These are phyloP conservation scores for Meles meles DNA, from an alignment of 2,113 vertebrate species.

Conservation along the genomic window DNA sequence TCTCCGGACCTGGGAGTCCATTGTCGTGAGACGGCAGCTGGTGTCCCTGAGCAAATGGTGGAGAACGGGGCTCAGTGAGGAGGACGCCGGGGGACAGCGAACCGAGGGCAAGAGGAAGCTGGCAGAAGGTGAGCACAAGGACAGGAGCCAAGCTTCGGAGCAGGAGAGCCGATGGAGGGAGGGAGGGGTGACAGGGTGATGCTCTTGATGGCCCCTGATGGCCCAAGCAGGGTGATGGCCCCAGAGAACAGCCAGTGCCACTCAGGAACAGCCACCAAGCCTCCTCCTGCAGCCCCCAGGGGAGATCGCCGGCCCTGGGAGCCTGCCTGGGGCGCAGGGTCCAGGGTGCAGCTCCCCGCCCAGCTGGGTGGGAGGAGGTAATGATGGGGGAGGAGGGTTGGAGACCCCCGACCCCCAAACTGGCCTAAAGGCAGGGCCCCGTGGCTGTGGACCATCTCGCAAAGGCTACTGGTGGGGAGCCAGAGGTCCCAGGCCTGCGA, in stretches of 20 bases:
- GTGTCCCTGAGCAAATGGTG: not conserved
- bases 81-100: accelerated
- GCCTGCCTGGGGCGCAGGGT: too few species aligned
- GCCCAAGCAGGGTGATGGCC: too few species aligned
- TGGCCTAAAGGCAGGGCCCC: too few species aligned
- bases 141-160: too few species aligned
- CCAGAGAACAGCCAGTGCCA: accelerated
- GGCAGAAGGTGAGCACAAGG: not conserved
- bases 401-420: not conserved
- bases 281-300: not conserved
- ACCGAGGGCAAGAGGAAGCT: not conserved
- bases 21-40: not conserved
- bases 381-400: too few species aligned
- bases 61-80: accelerated
- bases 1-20: not conserved
- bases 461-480: not conserved
- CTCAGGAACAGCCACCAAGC: accelerated
- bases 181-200: not conserved
- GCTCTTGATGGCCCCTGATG: not conserved
- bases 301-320: not conserved
- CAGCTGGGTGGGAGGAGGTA: not conserved
- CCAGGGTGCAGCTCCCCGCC: accelerated
- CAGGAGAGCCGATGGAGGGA: not conserved
- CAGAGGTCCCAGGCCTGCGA: not conserved
- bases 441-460: not conserved